Evolutionary conservation across 1,140 invertebrate genomes (phyloP).

Genomic region (honey bee (Apis mellifera)): Amel_HAv3.1 CM009932.2:13657001-13657500

Average conservation of each 20-base stretch:
- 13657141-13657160: background rate
- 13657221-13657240: background rate
- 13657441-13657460: background rate
- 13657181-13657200: background rate
- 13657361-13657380: conserved; percentile 13
- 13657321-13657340: background rate
- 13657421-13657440: conserved; percentile 1
- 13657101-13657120: conserved; percentile 18
- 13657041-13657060: conserved; percentile 21
- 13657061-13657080: background rate
- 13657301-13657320: background rate
- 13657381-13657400: conserved; percentile 14
- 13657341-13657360: background rate
- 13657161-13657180: background rate
- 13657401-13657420: background rate
- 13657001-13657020: conserved; percentile 36
- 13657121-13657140: conserved; percentile 1
- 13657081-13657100: conserved; percentile 27
- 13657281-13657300: background rate
- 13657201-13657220: conserved; percentile 1
- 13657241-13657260: background rate
- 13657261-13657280: background rate
- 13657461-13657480: conserved; percentile 1
- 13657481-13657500: background rate
- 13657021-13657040: conserved; percentile 28